Conservation (phyloP, 2,797 vertebrate species). For the Paedocypris micromegethes region DNA sequence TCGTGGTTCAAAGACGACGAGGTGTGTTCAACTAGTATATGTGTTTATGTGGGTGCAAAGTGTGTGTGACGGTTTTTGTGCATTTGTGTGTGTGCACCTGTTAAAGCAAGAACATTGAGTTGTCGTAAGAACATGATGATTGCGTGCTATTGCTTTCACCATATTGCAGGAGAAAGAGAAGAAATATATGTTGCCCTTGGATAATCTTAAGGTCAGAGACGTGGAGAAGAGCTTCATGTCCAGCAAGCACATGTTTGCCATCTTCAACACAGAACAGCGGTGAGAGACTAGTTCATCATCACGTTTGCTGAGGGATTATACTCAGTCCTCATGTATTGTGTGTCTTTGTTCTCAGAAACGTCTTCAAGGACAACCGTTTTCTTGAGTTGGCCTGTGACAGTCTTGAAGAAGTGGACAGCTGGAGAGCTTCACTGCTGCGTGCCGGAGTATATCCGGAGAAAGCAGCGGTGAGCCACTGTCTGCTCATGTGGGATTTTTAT, state of each 20-base stretch:
- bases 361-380: constrained; percentile 96
- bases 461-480: constrained; percentile 73
- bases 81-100: no score
- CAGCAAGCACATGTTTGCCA: constrained; percentile 92
- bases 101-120: no score
- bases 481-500: neutral
- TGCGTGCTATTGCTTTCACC: neutral
- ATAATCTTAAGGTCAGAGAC: constrained; percentile 88
- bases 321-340: neutral
- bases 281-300: constrained; percentile 38
- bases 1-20: constrained; percentile 98
- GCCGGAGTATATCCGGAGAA: constrained; percentile 88
- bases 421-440: constrained; percentile 91
- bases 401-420: constrained; percentile 96
- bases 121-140: neutral
- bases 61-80: no score
- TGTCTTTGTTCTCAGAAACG: constrained; percentile 71
- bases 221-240: constrained; percentile 86
- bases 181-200: constrained; percentile 89
- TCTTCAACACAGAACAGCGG: constrained; percentile 91
- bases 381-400: constrained; percentile 92
- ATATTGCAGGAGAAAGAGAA: constrained; percentile 83
- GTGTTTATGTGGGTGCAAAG: no score
- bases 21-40: constrained; percentile 63
- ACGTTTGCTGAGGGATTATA: neutral